Evolutionary conservation across 1,140 invertebrate genomes (phyloP), one percentile per base, ranked within the genome.

Genomic region (Scaptomyza montana): DNA sequence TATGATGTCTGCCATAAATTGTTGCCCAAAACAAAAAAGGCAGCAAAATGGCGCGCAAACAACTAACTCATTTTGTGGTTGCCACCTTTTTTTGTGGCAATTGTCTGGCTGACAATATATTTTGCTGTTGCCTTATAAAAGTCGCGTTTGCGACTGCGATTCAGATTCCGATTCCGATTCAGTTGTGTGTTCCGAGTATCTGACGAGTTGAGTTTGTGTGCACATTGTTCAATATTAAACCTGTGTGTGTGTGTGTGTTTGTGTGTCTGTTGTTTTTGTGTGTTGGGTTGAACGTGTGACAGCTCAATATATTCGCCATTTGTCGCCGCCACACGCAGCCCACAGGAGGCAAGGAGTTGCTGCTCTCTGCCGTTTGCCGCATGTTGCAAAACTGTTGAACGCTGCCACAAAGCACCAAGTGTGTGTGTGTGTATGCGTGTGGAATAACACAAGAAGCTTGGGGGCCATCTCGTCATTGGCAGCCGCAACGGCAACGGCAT

Each of bases 261-360:
- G 33, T 57, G 67, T 69, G 60, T 69, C 63, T 68, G 51, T 50
- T 47, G 30, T 50, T 59, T 25, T 2, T 25, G 21, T 25, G 21
- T 25, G 21, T 25, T 68, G 66, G 47, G 62, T 62, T 86, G 82
- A 68, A 62, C 75, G 72, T 82, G 75, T 90, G 89, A 79, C 89
- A 86, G 80, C 89, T 90, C 74, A 86, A 90, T 90, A 90, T 90
- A 90, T 90, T 80, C 82, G 85, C 84, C 85, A 89, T 89, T 89
- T 89, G 84, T 89, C 84, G 84, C 85, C 87, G 77, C 80, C 62
- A 45, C 68, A 30, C 50, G 43, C 33, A 36, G 47, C 67, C 67
- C 74, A 67, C 61, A 73, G 80, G 43, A 53, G 64, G 68, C 67
- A 49, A 63, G 36, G 60, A 41, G 61, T 55, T 54, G 45, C 56